These are phyloP conservation scores for Polydrusus cervinus DNA, from an alignment of 2,888 invertebrate species.

Conservation along the genomic window DNA sequence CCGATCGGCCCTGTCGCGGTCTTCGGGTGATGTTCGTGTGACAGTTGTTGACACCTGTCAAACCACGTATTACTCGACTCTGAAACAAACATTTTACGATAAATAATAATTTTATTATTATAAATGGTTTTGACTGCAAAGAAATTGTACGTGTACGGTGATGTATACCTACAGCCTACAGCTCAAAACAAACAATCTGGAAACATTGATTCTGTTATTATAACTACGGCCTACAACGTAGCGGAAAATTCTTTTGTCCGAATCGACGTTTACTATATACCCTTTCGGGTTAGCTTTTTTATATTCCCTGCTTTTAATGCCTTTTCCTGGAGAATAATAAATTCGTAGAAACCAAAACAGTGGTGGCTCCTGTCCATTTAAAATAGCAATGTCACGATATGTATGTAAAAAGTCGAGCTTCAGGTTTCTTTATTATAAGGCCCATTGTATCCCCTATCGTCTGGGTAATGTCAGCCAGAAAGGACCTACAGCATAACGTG, in stretches of 20 bases:
- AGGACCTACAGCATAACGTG: too few species aligned
- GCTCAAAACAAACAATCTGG: background rate
- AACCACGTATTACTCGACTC: conserved; percentile 66
- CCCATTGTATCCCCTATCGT: too few species aligned
- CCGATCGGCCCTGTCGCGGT: conserved; percentile 63
- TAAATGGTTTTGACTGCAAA: too few species aligned
- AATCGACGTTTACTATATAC: conserved; percentile 12
- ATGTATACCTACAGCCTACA: too few species aligned
- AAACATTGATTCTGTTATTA: background rate
- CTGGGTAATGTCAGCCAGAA: too few species aligned
- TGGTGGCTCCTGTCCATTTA: too few species aligned
- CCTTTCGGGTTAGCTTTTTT: background rate
- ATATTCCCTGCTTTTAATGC: conserved; percentile 3
- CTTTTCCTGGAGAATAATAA: conserved; percentile 12
- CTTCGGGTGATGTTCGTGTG: conserved; percentile 60
- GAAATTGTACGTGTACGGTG: too few species aligned
- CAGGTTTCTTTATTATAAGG: too few species aligned
- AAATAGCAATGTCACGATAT: too few species aligned
- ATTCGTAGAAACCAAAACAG: background rate
- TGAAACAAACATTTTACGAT: conserved; percentile 55
- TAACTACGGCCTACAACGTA: background rate
- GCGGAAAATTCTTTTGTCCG: background rate
- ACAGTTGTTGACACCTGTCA: conserved; percentile 63
- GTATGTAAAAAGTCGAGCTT: too few species aligned
- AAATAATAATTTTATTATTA: background rate